Evolutionary conservation across 2,888 invertebrate species (phyloP), one percentile per base, ranked within the genome.

Genomic region (Leistus spinibarbis): DNA sequence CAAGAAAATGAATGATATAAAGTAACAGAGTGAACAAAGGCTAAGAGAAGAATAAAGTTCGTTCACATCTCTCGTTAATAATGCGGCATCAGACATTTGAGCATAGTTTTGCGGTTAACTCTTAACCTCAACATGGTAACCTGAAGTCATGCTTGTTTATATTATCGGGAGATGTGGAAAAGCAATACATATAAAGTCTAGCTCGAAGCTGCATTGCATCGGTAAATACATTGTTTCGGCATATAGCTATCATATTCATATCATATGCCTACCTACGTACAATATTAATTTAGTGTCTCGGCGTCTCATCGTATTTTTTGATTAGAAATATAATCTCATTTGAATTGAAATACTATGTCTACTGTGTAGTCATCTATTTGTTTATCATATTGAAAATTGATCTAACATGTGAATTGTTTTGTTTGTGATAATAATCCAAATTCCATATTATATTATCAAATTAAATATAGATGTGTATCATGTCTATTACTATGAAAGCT

Each of bases 81-180:
- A 7, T 5, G n/a, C 60, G 19, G 60, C 60, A 60, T 22, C 22
- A 60, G 60, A 60, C 60, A 60, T 60, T 60, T 60, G 60, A 60
- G 13, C 20, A 60, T 60, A 19, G 57, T 57, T 57, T 57, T 57
- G 57, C 57, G 57, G 57, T 57, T 57, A 57, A 19, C 16, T 19
- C 57, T 40, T 19, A 57, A 57, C 57, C 57, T 57, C 57, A 57
- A 57, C 57, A 57, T 57, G 19, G 16, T 19, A 57, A 19, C 57
- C 17, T 57, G 60, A 13, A 20, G 19, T 60, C 17, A 4, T 22
- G 60, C 10, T 3, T 60, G 60, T 22, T 20, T 57, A 19, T 19
- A 60, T 60, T 22, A 60, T 19, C 22, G 19, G 60, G 20, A 60
- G 60, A 20, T 60, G 60, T 60, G 60, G 60, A 60, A 60, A 60